Conservation (phyloP, 2,797 vertebrate genomes). For the Rhincodon typus region DNA sequence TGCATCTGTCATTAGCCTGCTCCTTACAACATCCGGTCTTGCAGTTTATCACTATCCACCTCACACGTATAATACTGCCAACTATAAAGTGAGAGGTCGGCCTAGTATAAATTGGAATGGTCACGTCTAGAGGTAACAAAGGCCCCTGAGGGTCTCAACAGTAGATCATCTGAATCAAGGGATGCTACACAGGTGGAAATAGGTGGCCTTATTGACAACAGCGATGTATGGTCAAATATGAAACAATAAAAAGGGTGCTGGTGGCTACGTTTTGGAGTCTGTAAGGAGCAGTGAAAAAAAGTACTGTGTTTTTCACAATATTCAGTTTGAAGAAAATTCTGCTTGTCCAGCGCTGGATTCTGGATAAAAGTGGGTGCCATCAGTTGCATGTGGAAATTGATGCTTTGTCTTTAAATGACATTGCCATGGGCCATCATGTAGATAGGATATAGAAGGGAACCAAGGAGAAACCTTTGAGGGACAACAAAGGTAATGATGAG, state of each 20-base stretch:
- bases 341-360: neutral
- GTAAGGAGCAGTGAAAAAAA: neutral
- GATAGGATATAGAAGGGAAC: no score
- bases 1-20: no score
- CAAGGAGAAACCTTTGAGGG: no score
- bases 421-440: no score
- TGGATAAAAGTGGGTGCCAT: no score
- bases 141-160: neutral
- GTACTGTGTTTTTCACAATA: neutral
- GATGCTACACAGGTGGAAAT: neutral
- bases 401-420: no score
- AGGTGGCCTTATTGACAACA: neutral
- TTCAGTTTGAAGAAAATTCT: neutral
- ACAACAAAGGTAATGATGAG: no score
- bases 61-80: no score
- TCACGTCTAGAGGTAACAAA: neutral
- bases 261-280: neutral
- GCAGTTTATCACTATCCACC: no score
- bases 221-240: neutral
- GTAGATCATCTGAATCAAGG: neutral
- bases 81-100: neutral
- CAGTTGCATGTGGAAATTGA: no score
- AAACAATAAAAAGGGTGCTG: neutral
- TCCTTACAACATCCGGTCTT: no score
- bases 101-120: neutral